A percentile compares a stretch with the other conserved stretches of the same genome.
These are phyloP conservation scores for Gallinago solitaria DNA, from an alignment of 2,797 vertebrate genomes.

Conservation along the genomic window DNA sequence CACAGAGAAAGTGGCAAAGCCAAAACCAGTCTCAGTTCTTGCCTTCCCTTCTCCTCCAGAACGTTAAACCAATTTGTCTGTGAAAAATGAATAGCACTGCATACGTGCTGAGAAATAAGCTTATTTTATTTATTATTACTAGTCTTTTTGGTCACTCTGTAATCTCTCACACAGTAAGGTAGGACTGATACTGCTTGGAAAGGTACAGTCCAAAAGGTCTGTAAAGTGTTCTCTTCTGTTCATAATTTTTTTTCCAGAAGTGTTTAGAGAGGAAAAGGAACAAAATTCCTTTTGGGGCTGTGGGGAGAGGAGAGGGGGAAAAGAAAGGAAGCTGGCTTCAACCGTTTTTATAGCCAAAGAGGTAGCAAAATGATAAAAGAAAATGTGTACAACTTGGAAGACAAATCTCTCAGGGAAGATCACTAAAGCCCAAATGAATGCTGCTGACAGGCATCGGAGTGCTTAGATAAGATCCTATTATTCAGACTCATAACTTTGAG, in stretches of 20 bases:
- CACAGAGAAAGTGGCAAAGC: background rate
- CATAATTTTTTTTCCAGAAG: background rate
- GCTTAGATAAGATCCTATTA: constrained; percentile 52
- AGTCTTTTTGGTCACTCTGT: background rate
- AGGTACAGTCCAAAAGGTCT: background rate
- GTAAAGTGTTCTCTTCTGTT: background rate
- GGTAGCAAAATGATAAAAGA: background rate
- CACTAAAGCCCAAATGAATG: constrained; percentile 29
- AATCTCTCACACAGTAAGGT: background rate
- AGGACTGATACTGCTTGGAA: background rate
- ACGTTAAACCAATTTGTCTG: background rate
- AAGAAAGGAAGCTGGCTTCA: background rate
- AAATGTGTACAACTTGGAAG: background rate
- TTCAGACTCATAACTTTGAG: constrained; percentile 51
- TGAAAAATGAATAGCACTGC: background rate
- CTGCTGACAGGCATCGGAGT: constrained; percentile 48
- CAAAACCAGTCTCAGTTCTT: background rate
- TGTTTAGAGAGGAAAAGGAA: background rate
- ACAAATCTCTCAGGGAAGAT: constrained; percentile 49
- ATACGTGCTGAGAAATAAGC: background rate
- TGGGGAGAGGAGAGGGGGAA: background rate
- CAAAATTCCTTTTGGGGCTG: background rate
- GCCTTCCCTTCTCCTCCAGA: background rate
- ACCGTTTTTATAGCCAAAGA: background rate
- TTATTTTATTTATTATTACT: background rate